These are phyloP conservation scores for Copidosoma floridanum DNA, from an alignment of 1,140 invertebrate species.

Conservation along the genomic window DNA sequence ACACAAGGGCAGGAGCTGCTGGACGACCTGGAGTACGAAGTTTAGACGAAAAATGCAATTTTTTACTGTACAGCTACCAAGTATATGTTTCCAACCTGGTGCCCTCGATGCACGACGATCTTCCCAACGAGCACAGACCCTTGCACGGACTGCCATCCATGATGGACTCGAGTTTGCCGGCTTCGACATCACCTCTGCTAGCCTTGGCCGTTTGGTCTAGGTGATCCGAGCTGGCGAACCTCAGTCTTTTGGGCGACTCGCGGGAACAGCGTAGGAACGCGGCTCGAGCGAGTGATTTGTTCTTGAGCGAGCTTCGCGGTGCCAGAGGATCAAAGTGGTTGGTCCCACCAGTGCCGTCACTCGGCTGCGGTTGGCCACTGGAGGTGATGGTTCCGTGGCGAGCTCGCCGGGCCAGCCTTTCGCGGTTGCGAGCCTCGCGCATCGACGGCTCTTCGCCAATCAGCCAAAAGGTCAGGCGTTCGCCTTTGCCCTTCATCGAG, in stretches of 20 bases:
- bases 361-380: constrained; percentile 33
- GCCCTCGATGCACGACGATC: constrained; percentile 49
- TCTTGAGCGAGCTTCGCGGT: constrained; percentile 68
- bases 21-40: constrained; percentile 41
- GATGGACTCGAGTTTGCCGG: constrained; percentile 51
- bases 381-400: too few relatives aligned
- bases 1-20: constrained; percentile 65
- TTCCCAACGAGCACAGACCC: constrained; percentile 25
- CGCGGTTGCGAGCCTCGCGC: constrained; percentile 56
- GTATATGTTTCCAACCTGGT: constrained; percentile 29
- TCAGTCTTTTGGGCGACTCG: constrained; percentile 75
- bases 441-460: constrained; percentile 69
- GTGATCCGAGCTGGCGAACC: constrained; percentile 72
- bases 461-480: constrained; percentile 85
- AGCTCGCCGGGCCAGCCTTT: constrained; percentile 54
- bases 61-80: too few relatives aligned
- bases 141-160: constrained; percentile 57
- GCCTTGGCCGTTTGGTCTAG: constrained; percentile 49
- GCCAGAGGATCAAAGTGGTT: constrained; percentile 35
- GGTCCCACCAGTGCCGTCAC: constrained; percentile 20
- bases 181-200: constrained; percentile 4
- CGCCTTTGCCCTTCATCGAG: constrained; percentile 83
- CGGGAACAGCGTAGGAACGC: constrained; percentile 66
- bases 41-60: too few relatives aligned
- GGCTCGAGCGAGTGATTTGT: constrained; percentile 49